Conservation (phyloP, 2,888 invertebrate species). For the Zaprionus bogoriensis region DNA sequence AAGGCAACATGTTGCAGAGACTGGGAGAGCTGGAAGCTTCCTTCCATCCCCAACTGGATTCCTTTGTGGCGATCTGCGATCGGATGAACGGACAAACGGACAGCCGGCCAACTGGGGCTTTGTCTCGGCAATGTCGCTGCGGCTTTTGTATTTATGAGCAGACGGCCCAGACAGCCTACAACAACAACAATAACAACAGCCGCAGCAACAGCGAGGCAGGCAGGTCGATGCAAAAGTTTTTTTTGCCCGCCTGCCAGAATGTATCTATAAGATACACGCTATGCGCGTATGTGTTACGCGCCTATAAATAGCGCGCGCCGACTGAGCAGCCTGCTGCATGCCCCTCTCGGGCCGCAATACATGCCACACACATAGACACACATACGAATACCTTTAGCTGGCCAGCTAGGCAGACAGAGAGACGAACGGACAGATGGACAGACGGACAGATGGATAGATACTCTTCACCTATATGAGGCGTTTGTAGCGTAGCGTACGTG, state of each 20-base stretch:
- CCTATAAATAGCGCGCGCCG: constrained; percentile 69
- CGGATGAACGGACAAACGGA: constrained; percentile 1
- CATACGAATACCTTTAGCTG: constrained; percentile 12
- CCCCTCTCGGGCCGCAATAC: constrained; percentile 15
- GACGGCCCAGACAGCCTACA: constrained; percentile 50
- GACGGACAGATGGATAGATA: neutral
- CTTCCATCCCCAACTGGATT: constrained; percentile 31
- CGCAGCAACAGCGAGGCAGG: constrained; percentile 7
- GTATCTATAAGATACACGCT: constrained; percentile 69
- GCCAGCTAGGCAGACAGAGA: constrained; percentile 1
- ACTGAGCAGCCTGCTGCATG: constrained; percentile 48
- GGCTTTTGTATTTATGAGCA: constrained; percentile 64
- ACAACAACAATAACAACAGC: constrained; percentile 12
- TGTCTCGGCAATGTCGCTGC: constrained; percentile 65
- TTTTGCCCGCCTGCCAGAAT: constrained; percentile 42
- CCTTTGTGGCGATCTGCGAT: constrained; percentile 54
- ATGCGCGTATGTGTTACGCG: constrained; percentile 63
- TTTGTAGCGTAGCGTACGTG: constrained; percentile 8
- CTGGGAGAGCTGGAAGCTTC: constrained; percentile 3
- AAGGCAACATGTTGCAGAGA: constrained; percentile 57
- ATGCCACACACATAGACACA: constrained; percentile 4
- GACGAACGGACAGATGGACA: neutral
- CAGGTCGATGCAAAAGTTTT: constrained; percentile 63
- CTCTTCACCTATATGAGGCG: constrained; percentile 6
- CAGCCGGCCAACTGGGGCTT: constrained; percentile 53